Conservation (phyloP, 2,888 invertebrate species). For the Polymixis lichenea region DNA sequence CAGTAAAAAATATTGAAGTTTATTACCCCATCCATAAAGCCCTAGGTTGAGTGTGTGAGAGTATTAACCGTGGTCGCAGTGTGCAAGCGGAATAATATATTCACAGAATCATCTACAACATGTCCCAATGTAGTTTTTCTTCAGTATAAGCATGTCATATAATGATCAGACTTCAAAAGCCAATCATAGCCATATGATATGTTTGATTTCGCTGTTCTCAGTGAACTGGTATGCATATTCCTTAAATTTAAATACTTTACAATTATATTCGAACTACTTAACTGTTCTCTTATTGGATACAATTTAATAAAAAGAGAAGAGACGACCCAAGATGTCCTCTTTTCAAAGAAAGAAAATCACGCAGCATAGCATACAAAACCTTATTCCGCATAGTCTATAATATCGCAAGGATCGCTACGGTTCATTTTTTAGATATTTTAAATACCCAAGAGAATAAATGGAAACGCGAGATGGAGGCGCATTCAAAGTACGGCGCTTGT, state of each 20-base stretch:
- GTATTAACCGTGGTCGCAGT: too few species aligned
- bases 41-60: too few species aligned
- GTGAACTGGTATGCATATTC: neutral
- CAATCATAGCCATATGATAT: neutral
- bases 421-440: constrained; percentile 20
- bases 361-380: neutral
- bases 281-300: neutral
- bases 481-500: neutral
- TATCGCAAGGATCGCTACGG: neutral
- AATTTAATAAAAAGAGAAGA: neutral
- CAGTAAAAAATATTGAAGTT: too few species aligned
- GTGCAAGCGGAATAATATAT: too few species aligned
- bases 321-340: neutral
- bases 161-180: neutral
- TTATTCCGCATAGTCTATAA: constrained; percentile 12
- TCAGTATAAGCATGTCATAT: neutral
- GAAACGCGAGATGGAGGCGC: neutral
- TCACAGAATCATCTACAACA: too few species aligned
- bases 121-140: too few species aligned
- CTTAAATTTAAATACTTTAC: neutral
- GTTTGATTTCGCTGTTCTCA: too few species aligned
- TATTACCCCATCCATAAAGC: too few species aligned
- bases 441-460: constrained; percentile 6
- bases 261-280: neutral
- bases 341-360: neutral